Evolutionary conservation across 2,888 invertebrate species (phyloP).

Genomic region (Hypomecis atomaria): DNA sequence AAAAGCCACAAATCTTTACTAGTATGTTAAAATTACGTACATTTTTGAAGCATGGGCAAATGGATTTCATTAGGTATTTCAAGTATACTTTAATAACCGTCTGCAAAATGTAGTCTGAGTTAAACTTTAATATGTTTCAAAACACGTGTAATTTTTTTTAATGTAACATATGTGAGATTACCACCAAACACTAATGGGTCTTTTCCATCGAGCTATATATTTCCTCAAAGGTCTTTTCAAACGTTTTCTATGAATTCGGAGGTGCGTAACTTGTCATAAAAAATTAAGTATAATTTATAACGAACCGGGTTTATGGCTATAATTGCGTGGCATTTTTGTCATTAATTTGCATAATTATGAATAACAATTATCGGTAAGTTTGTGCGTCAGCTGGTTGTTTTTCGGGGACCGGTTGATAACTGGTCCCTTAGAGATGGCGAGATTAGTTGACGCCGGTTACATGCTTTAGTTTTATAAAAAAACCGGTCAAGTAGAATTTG

Average conservation of each 20-base stretch:
- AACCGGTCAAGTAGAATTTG: too few relatives aligned
- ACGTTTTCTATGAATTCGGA: not conserved
- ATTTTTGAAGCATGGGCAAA: too few relatives aligned
- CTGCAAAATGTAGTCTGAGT: too few relatives aligned
- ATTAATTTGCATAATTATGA: conserved; percentile 14
- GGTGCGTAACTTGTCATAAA: conserved; percentile 5
- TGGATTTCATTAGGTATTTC: too few relatives aligned
- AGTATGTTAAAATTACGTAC: too few relatives aligned
- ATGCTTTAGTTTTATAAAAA: not conserved
- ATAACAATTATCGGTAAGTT: conserved; percentile 4
- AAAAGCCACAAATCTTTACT: too few relatives aligned
- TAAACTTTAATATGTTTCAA: too few relatives aligned
- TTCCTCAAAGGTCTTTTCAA: not conserved
- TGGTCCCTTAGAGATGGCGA: not conserved
- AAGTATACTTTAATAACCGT: too few relatives aligned
- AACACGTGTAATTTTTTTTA: too few relatives aligned
- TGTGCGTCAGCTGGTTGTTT: conserved; percentile 16
- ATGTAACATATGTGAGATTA: too few relatives aligned
- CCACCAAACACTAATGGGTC: not conserved
- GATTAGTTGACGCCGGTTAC: conserved; percentile 5
- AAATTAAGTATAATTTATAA: conserved; percentile 21
- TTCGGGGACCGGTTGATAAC: conserved; percentile 13
- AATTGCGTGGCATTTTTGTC: conserved; percentile 15
- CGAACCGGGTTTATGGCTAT: conserved; percentile 14
- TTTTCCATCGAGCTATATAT: too few relatives aligned